phyloP scores from a whole-genome alignment of 1,140 invertebrate genomes.

The Thrips palmi region DNA sequence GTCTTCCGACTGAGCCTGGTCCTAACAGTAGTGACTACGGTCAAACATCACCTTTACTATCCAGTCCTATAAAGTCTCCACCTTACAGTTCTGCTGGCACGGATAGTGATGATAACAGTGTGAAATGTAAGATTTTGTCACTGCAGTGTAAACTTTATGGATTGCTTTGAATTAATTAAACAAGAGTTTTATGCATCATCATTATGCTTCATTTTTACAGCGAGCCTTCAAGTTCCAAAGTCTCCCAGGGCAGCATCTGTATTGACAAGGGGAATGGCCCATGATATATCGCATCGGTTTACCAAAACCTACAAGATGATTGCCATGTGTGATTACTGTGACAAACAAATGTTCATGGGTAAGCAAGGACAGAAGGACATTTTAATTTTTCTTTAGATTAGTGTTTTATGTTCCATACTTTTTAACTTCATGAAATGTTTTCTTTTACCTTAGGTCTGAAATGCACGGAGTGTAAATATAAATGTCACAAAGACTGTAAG shows the following conservation, averaged over 20 bases:
- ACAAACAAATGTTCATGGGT: slow-evolving; percentile 78
- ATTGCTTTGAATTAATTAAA: too few relatives aligned
- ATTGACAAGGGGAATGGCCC: slow-evolving; percentile 54
- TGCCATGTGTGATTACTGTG: slow-evolving; percentile 76
- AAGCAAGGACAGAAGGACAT: slow-evolving; percentile 19
- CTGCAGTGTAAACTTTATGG: too few relatives aligned
- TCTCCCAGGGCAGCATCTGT: slow-evolving; percentile 55
- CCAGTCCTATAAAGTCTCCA: slow-evolving; percentile 46
- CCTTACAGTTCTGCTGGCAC: slow-evolving; percentile 28
- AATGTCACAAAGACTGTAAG: slow-evolving; percentile 81
- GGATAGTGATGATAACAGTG: slow-evolving; percentile 38
- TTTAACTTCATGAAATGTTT: slow-evolving; percentile 8
- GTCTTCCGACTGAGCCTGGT: slow-evolving; percentile 52
- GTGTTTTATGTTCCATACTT: slow-evolving; percentile 1
- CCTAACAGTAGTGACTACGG: slow-evolving; percentile 26
- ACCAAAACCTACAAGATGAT: slow-evolving; percentile 75
- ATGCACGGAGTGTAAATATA: slow-evolving; percentile 92
- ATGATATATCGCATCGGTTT: slow-evolving; percentile 82
- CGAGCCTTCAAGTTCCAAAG: slow-evolving; percentile 43
- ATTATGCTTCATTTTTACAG: slow-evolving; percentile 19
- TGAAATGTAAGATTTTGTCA: slow-evolving; percentile 23
- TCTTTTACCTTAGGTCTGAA: slow-evolving; percentile 36
- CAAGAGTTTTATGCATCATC: too few relatives aligned
- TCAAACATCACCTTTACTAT: slow-evolving; percentile 29
- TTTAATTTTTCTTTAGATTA: background rate